Base-by-base conservation (phyloP, 1,140 invertebrate genomes). In the Adoxophyes honmai region DNA sequence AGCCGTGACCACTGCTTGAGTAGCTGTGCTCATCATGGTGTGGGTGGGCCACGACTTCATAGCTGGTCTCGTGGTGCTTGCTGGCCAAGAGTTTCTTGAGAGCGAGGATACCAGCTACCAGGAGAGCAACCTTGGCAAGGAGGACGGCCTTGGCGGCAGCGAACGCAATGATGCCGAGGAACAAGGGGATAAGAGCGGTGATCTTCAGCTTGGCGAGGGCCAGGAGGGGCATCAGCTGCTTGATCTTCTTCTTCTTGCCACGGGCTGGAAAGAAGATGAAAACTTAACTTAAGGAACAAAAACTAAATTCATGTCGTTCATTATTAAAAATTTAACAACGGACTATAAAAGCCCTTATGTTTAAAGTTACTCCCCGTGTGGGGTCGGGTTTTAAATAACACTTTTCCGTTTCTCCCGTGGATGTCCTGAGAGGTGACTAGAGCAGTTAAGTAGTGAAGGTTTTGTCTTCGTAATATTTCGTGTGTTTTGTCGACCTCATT, bases 111-210 rank as follows among this genome's bases (percentile, higher is more conserved):
- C 91, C 91, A 60, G 94, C 92, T 54, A 96, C 91, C 37, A 95
- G 91, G 6, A 96, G 90, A 6, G 95, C 94, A 58, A 96, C 91
- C 88, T 96, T 96, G 77, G 94, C 94, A 64, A 96, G 91, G 42
- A 96, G 89, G 52, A 96, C 90, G 11, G 95, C 95, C 89, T 96
- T 96, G 89, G 95, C 93, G 4, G 95, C 94, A 28, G 95, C 89
- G n/a, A 96, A 90, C 6, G 94, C 95, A 53, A 96, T 91, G 73
- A 92, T 93, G 60, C 94, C 95, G 9, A 96, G 90, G 60, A 93
- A 92, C 57, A 96, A 88, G 13, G 95, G 95, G 67, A 95, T 93
- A 18, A 96, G 90, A 13, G 93, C 92, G 55, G 93, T 94, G 57
- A 94, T 94, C 89, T 96, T 96, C 76, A 96, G 78, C 76, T 95